These are phyloP conservation scores for Campylomormyrus numenius DNA, from an alignment of 2,113 vertebrate species.

Conservation along the genomic window DNA sequence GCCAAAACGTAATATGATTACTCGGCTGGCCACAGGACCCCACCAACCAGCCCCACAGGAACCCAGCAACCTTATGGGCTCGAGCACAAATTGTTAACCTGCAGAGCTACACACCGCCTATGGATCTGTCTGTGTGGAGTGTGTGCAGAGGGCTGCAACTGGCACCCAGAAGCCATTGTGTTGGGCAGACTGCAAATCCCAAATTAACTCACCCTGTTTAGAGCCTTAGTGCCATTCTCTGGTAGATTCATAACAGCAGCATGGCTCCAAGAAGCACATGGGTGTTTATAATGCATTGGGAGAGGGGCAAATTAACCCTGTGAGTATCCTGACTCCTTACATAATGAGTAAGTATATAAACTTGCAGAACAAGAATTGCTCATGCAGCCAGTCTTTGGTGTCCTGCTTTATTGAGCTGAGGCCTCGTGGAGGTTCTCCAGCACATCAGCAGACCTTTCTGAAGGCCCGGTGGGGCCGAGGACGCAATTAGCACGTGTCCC, in stretches of 20 bases:
- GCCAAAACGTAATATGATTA: neutral
- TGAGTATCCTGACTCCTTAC: constrained; percentile 22
- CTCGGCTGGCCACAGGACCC: neutral
- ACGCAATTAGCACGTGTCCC: neutral
- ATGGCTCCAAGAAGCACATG: constrained; percentile 43
- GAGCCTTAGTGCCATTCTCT: constrained; percentile 59
- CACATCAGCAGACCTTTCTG: constrained; percentile 8
- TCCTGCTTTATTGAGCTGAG: neutral
- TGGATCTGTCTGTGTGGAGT: neutral
- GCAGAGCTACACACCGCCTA: neutral
- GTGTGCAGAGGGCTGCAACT: neutral
- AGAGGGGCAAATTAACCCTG: constrained; percentile 36
- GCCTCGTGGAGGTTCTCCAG: neutral
- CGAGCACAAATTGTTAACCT: neutral
- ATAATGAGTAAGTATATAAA: constrained; percentile 1
- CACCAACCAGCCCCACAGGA: too few species aligned
- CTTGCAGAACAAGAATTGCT: constrained; percentile 9
- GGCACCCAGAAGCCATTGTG: constrained; percentile 19
- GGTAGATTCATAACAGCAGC: constrained; percentile 55
- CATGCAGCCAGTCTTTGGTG: neutral
- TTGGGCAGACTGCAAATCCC: constrained; percentile 60
- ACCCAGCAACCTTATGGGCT: neutral
- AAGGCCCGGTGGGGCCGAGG: neutral
- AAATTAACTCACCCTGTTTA: constrained; percentile 59
- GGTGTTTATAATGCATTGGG: constrained; percentile 44